Conservation (phyloP, 2,113 vertebrate genomes). For the Archocentrus centrarchus region DNA sequence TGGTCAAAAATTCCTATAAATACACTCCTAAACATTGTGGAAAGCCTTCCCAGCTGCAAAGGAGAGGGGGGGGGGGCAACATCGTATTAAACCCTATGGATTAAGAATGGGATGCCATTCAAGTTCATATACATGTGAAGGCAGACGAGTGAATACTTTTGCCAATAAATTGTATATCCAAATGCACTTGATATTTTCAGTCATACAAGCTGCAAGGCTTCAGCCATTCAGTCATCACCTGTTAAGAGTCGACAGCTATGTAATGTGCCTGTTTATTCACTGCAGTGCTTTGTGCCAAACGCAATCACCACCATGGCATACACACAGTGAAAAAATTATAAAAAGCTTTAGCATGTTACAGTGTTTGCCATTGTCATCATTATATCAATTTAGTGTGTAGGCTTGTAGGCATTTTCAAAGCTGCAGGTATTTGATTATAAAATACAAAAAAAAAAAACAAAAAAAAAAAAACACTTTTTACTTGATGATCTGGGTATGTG, state of each 20-base stretch:
- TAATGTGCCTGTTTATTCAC: not conserved
- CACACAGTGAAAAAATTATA: not conserved
- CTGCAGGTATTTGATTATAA: too few relatives aligned
- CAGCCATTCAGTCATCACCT: not conserved
- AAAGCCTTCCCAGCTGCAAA: too few relatives aligned
- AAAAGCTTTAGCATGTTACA: not conserved
- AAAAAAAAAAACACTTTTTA: not conserved
- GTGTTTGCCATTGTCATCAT: not conserved
- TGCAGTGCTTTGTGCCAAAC: not conserved
- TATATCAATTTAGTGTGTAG: not conserved
- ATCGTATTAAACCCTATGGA: too few relatives aligned
- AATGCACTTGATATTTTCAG: not conserved
- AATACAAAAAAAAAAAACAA: not conserved
- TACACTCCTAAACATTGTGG: too few relatives aligned
- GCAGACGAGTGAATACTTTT: too few relatives aligned
- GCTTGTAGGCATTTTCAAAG: not conserved
- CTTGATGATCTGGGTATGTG: not conserved
- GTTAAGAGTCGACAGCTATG: not conserved
- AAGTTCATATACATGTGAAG: too few relatives aligned
- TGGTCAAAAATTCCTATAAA: too few relatives aligned
- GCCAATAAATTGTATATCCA: too few relatives aligned
- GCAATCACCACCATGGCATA: too few relatives aligned
- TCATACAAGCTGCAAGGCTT: not conserved
- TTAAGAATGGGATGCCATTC: too few relatives aligned
- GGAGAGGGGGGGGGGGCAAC: too few relatives aligned